phyloP scores from a whole-genome alignment of 2,113 vertebrate genomes.

The Laterallus jamaicensis region DNA sequence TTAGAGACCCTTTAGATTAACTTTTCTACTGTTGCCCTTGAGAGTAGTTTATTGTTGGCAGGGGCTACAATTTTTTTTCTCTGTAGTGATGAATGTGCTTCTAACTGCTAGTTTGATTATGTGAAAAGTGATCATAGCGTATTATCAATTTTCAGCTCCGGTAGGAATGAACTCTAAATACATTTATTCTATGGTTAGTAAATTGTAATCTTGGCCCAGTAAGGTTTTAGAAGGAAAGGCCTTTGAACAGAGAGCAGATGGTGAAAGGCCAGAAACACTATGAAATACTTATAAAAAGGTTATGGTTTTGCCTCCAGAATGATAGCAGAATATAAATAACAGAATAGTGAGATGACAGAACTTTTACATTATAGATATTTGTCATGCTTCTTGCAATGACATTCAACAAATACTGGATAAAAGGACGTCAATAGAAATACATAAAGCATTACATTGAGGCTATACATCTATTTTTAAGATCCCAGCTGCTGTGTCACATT shows the following conservation, averaged over 20 bases:
- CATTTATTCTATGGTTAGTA: background rate
- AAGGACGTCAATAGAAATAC: background rate
- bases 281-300: background rate
- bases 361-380: background rate
- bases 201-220: background rate
- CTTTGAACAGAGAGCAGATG: background rate
- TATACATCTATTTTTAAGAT: background rate
- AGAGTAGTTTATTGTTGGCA: background rate
- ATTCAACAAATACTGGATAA: background rate
- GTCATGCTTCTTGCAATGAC: background rate
- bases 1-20: background rate
- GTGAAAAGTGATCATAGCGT: background rate
- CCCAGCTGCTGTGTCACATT: background rate
- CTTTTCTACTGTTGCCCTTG: rapidly evolving
- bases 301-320: background rate
- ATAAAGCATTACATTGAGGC: background rate
- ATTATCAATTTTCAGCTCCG: background rate
- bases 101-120: background rate
- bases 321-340: background rate
- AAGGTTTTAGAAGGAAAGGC: background rate
- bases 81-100: background rate
- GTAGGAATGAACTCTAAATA: background rate
- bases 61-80: background rate
- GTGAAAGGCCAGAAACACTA: background rate
- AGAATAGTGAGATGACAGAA: background rate